These are phyloP conservation scores for Corythornis leucogaster DNA, from an alignment of 2,797 vertebrate genomes.

Conservation along the genomic window DNA sequence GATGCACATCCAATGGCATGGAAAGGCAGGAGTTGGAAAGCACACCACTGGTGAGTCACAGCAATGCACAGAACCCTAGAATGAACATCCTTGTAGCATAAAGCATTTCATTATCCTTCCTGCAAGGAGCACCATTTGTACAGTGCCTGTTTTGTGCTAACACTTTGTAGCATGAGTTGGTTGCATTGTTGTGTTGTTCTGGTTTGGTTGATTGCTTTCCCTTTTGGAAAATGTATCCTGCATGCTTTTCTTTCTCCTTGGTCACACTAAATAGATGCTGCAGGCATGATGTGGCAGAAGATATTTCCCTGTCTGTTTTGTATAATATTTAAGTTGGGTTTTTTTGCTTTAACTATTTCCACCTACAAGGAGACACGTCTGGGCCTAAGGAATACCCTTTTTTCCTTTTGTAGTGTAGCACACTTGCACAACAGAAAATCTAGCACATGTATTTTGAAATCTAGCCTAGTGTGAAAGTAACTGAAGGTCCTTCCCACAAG, in stretches of 20 bases:
- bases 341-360: background rate
- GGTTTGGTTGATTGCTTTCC: background rate
- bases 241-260: background rate
- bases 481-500: background rate
- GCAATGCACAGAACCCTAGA: background rate
- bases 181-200: background rate
- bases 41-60: constrained; percentile 14
- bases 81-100: background rate
- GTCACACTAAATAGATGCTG: background rate
- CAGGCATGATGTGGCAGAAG: background rate
- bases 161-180: background rate
- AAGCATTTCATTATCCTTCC: background rate
- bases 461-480: background rate
- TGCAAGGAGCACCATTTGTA: background rate
- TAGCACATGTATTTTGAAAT: background rate
- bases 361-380: background rate
- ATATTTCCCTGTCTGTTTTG: background rate
- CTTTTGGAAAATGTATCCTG: background rate
- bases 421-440: background rate
- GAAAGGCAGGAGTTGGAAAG: background rate
- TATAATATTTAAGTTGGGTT: background rate
- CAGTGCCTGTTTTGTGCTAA: background rate
- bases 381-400: background rate
- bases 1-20: background rate
- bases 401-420: background rate